These are phyloP conservation scores for Xerus rutilus DNA, from an alignment of 2,797 vertebrate genomes.

Conservation along the genomic window DNA sequence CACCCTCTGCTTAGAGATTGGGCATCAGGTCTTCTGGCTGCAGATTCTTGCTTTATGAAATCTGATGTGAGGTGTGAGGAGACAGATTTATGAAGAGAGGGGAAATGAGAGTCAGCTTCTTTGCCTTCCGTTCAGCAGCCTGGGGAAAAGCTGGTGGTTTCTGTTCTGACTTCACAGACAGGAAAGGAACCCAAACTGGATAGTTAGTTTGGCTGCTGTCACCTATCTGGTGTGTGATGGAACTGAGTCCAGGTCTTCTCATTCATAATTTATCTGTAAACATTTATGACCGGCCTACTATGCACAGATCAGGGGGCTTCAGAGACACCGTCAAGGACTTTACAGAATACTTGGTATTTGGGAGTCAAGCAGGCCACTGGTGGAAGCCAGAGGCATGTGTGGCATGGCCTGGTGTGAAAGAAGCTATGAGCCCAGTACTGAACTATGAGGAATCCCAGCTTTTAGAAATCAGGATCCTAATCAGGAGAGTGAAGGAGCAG, in stretches of 20 bases:
- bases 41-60: background rate
- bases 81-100: background rate
- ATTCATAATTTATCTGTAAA: background rate
- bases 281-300: background rate
- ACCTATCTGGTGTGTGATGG: background rate
- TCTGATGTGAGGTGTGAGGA: background rate
- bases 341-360: background rate
- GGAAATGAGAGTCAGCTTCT: background rate
- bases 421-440: background rate
- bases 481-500: background rate
- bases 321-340: background rate
- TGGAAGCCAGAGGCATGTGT: background rate
- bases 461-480: background rate
- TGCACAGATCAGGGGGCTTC: background rate
- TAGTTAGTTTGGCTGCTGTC: background rate
- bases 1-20: background rate
- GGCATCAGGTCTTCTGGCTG: background rate
- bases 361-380: background rate
- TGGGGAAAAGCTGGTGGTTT: background rate
- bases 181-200: background rate
- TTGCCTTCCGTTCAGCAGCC: background rate
- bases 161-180: background rate
- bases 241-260: background rate
- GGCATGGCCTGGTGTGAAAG: background rate
- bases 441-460: background rate